These are phyloP conservation scores for Neotoma lepida DNA, from an alignment of 2,113 vertebrate genomes.

Conservation along the genomic window DNA sequence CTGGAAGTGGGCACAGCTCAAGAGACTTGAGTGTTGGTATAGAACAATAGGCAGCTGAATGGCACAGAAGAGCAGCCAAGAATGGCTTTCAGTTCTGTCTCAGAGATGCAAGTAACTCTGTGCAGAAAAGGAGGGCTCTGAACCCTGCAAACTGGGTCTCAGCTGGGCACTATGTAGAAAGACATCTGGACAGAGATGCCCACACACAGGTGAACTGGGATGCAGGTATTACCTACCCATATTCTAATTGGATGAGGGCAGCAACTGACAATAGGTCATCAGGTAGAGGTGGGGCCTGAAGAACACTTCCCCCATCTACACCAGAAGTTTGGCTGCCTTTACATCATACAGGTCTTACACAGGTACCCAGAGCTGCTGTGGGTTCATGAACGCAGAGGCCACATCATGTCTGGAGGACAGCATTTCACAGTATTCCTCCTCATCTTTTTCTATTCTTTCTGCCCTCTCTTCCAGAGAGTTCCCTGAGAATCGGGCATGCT, in stretches of 20 bases:
- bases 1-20: constrained; percentile 64
- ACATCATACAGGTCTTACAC: not conserved
- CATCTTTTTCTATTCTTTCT: not conserved
- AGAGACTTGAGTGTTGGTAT: constrained; percentile 54
- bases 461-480: not conserved
- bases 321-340: not conserved
- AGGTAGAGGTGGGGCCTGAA: not conserved
- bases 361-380: not conserved
- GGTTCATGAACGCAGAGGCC: not conserved
- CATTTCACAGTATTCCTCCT: not conserved
- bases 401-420: not conserved
- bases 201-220: not conserved
- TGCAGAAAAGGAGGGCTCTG: not conserved
- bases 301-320: not conserved
- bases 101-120: not conserved
- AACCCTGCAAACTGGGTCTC: not conserved
- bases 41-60: constrained; percentile 48
- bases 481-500: not conserved
- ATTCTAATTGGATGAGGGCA: fast-evolving
- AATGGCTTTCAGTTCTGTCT: not conserved
- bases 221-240: too few species aligned
- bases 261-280: not conserved
- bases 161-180: not conserved
- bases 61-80: constrained; percentile 44
- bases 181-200: not conserved